Evolutionary conservation across 2,113 vertebrate genomes (phyloP).

Genomic region (Hydropotes inermis): DNA sequence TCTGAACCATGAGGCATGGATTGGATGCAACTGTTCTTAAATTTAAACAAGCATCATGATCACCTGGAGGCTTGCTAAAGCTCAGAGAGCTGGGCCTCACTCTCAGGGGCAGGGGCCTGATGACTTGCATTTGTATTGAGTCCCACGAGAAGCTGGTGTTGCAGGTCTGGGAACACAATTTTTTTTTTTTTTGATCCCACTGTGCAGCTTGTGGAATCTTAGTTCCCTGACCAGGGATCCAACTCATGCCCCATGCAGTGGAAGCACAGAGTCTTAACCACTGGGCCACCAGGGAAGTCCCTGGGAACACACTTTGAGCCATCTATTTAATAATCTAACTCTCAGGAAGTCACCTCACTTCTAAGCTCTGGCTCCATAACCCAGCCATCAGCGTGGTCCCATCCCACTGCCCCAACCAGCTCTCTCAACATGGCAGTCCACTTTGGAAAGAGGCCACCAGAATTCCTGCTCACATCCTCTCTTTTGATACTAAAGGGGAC

Average conservation of each 20-base stretch:
- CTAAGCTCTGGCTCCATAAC: neutral
- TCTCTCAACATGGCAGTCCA: neutral
- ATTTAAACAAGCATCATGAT: neutral
- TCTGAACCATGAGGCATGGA: neutral
- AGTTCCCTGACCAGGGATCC: neutral
- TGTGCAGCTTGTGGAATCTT: neutral
- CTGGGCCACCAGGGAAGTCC: neutral
- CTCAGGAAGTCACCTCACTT: neutral
- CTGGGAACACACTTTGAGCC: neutral
- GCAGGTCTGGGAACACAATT: neutral
- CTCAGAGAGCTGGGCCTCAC: neutral
- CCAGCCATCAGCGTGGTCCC: fast-evolving
- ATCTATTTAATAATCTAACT: neutral
- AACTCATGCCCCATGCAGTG: neutral
- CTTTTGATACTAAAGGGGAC: neutral
- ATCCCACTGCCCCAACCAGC: neutral
- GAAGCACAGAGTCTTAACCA: neutral
- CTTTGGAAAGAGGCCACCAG: neutral
- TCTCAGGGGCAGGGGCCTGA: neutral
- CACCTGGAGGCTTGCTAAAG: neutral
- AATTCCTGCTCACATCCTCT: neutral
- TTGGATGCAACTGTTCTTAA: neutral
- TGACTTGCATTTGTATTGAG: neutral
- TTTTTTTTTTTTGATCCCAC: neutral
- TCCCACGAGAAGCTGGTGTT: neutral